phyloP scores from a whole-genome alignment of 2,888 invertebrate genomes.

The Pecten maximus region DNA sequence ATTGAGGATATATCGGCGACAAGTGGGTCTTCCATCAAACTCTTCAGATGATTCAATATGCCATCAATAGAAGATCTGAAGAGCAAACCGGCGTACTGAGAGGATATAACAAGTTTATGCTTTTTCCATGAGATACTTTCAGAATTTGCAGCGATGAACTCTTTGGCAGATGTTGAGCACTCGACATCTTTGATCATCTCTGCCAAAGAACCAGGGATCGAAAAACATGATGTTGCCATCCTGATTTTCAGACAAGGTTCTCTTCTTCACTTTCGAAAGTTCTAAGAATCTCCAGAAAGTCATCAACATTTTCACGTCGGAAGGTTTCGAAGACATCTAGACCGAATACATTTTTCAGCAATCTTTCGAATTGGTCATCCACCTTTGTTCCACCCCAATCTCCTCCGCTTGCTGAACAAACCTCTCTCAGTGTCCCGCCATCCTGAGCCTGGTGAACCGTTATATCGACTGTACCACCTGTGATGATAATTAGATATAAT shows the following conservation, averaged over 20 bases:
- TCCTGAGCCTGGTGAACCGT: conserved; percentile 43
- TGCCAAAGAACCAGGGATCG: conserved; percentile 48
- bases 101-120: conserved; percentile 58
- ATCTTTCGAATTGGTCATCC: conserved; percentile 44
- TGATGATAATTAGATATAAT: no score
- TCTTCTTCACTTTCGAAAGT: conserved; percentile 58
- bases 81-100: conserved; percentile 51
- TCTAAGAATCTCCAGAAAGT: conserved; percentile 52
- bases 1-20: conserved; percentile 53
- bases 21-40: conserved; percentile 50
- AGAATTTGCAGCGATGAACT: background rate
- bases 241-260: conserved; percentile 44
- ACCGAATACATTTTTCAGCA: conserved; percentile 35
- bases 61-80: conserved; percentile 53
- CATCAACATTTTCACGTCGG: conserved; percentile 46
- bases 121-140: conserved; percentile 43
- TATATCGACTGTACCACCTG: conserved; percentile 50
- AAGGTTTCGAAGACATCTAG: conserved; percentile 44
- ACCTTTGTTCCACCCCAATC: conserved; percentile 47
- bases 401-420: conserved; percentile 48
- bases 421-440: conserved; percentile 37
- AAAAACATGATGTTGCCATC: conserved; percentile 52
- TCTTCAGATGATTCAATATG: conserved; percentile 54
- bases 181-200: conserved; percentile 52
- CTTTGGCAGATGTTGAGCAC: background rate